Evolutionary conservation across 2,888 invertebrate genomes (phyloP).

Genomic region (Patella depressa): DNA sequence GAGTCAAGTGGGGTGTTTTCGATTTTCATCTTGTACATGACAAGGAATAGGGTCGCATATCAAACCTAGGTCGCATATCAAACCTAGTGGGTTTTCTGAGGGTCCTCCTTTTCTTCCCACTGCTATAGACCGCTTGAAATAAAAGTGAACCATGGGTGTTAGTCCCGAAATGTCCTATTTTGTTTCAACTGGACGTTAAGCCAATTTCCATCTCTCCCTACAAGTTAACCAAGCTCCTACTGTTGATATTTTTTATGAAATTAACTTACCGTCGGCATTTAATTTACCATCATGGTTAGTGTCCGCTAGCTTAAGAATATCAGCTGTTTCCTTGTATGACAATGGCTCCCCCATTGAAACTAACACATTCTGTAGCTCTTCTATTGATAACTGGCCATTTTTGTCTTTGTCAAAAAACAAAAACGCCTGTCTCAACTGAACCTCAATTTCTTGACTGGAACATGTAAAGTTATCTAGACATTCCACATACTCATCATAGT

Average conservation of each 20-base stretch:
- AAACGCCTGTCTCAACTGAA: conserved; percentile 41
- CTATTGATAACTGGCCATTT: conserved; percentile 31
- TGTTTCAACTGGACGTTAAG: not conserved
- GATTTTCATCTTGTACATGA: too few species aligned
- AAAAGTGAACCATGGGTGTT: too few species aligned
- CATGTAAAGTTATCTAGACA: conserved; percentile 31
- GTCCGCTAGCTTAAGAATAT: conserved; percentile 36
- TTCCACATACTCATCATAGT: conserved; percentile 36
- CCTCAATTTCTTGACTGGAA: conserved; percentile 32
- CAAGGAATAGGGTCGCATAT: too few species aligned
- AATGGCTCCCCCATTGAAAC: conserved; percentile 37
- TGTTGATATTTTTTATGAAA: not conserved
- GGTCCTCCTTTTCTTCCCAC: too few species aligned
- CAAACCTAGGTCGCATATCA: too few species aligned
- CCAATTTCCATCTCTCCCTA: not conserved
- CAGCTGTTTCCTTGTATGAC: conserved; percentile 30
- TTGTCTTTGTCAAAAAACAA: conserved; percentile 33
- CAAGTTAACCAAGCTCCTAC: not conserved
- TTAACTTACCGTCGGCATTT: conserved; percentile 35
- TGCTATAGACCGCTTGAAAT: too few species aligned
- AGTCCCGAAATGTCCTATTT: not conserved
- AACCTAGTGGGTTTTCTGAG: too few species aligned
- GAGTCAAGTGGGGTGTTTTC: too few species aligned
- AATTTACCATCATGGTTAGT: conserved; percentile 33
- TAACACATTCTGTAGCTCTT: conserved; percentile 32